Conservation (phyloP, 2,113 vertebrate species). For the Bucco capensis region DNA sequence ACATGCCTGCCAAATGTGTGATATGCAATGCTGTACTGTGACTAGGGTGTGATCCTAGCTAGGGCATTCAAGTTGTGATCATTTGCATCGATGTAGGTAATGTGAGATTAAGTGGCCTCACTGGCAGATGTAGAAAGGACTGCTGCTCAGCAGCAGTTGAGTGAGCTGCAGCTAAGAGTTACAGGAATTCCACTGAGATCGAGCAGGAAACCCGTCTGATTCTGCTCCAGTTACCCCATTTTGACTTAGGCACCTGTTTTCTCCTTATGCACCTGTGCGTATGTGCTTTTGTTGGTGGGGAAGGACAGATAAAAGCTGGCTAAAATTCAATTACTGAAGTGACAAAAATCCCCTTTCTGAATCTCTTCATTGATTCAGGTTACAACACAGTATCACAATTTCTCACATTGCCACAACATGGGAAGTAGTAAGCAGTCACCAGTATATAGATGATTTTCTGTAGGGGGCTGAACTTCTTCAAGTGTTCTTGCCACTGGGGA, state of each 20-base stretch:
- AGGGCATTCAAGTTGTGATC: not conserved
- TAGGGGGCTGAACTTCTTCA: not conserved
- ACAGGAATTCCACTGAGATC: not conserved
- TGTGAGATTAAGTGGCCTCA: not conserved
- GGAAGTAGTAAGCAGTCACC: not conserved
- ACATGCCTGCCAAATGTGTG: fast-evolving
- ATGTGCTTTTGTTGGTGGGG: fast-evolving
- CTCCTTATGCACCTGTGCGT: fast-evolving
- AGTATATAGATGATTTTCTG: not conserved
- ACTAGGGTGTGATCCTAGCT: not conserved
- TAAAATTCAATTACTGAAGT: not conserved
- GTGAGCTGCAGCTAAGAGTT: not conserved
- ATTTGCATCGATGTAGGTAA: not conserved
- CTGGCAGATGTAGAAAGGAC: not conserved
- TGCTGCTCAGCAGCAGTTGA: not conserved
- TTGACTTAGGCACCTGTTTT: not conserved
- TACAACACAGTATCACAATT: not conserved
- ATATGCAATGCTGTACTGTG: fast-evolving
- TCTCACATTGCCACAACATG: not conserved
- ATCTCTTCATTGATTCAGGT: not conserved
- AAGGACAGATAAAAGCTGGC: not conserved
- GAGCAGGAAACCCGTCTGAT: not conserved
- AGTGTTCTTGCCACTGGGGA: not conserved
- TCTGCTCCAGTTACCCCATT: not conserved
- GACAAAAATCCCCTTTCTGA: not conserved